Percentiles rank a stretch among this genome's conserved stretches.
These are phyloP conservation scores for Alentia gelatinosa DNA, from an alignment of 2,888 invertebrate species.

Conservation along the genomic window DNA sequence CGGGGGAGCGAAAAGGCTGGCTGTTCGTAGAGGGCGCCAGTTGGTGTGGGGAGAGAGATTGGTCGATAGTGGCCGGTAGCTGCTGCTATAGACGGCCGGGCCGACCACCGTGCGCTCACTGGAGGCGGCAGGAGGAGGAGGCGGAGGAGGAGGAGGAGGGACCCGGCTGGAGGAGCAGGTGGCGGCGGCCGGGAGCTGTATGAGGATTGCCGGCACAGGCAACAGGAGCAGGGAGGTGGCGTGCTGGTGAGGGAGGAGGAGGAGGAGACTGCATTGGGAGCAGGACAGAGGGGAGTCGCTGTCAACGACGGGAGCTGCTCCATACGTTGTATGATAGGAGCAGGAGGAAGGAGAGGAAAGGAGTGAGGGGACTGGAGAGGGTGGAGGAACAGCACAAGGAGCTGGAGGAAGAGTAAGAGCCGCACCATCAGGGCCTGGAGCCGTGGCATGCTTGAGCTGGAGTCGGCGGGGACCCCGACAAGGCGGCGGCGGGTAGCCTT, in stretches of 20 bases:
- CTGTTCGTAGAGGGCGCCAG: background rate
- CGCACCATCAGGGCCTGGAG: too few species aligned
- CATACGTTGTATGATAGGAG: background rate
- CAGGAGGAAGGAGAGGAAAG: background rate
- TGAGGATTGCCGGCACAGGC: background rate
- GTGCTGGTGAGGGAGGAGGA: background rate
- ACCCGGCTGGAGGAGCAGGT: background rate
- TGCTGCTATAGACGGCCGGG: background rate
- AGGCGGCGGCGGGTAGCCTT: background rate
- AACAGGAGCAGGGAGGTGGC: background rate
- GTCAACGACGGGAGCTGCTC: background rate
- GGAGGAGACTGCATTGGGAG: too few species aligned
- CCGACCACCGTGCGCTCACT: background rate
- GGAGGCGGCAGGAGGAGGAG: conserved; percentile 16
- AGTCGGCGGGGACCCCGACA: too few species aligned
- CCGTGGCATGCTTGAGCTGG: too few species aligned
- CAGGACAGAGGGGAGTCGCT: background rate
- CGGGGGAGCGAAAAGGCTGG: background rate
- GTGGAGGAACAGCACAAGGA: background rate
- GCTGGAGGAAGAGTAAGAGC: background rate
- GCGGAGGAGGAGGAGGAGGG: background rate
- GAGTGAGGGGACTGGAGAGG: background rate
- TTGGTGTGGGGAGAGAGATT: too few species aligned
- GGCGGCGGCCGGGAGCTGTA: background rate
- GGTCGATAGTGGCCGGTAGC: background rate